A percentile compares a stretch with the other conserved stretches of the same genome.
phyloP scores from a whole-genome alignment of 2,888 invertebrate genomes.

The Tridacna gigas region DNA sequence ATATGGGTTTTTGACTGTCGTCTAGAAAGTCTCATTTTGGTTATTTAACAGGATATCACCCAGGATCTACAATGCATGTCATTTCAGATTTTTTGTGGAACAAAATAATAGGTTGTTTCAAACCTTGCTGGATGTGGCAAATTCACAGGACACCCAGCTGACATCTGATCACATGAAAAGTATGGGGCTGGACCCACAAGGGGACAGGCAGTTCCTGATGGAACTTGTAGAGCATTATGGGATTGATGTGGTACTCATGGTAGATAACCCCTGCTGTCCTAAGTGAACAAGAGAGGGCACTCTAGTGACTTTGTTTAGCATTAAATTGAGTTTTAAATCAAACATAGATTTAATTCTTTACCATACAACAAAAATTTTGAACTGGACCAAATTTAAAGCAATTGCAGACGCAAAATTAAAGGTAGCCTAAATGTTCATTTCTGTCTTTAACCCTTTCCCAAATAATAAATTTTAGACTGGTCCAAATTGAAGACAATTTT shows the following conservation, averaged over 20 bases:
- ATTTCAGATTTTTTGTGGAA: constrained; percentile 84
- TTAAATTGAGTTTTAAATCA: too few relatives aligned
- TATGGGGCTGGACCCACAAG: constrained; percentile 84
- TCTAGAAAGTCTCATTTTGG: too few relatives aligned
- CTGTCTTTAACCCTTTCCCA: background rate
- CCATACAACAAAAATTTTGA: too few relatives aligned
- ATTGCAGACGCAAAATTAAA: too few relatives aligned
- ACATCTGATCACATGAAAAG: constrained; percentile 84
- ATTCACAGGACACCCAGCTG: constrained; percentile 83
- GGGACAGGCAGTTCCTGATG: constrained; percentile 84
- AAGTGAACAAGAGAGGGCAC: constrained; percentile 64
- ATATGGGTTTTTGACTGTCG: too few relatives aligned
- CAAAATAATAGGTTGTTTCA: constrained; percentile 84
- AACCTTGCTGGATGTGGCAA: constrained; percentile 83
- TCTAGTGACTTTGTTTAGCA: too few relatives aligned
- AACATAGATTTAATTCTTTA: too few relatives aligned
- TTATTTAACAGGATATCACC: too few relatives aligned
- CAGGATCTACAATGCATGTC: background rate
- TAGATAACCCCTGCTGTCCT: constrained; percentile 85
- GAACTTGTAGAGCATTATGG: constrained; percentile 85
- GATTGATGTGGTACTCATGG: constrained; percentile 84
- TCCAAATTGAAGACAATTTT: too few relatives aligned
- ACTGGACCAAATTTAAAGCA: too few relatives aligned
- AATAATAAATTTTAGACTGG: background rate
- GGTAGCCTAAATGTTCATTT: background rate